Base-by-base conservation (phyloP, 2,888 invertebrate species). In the Pseudoips prasinana region DNA sequence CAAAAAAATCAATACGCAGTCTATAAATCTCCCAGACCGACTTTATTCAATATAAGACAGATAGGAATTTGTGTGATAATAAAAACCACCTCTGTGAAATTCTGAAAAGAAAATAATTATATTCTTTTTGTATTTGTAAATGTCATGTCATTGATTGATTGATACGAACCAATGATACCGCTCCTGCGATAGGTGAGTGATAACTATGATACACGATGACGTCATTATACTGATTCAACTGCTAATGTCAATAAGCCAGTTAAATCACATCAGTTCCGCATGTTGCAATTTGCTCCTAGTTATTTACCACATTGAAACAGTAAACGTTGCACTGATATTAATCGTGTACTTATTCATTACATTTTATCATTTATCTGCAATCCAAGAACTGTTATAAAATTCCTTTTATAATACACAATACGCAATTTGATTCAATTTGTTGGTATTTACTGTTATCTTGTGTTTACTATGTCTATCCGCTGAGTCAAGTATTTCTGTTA, bases 221-320 rank as follows among this genome's bases (percentile, higher is more conserved):
- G 72, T 66, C 66, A 39, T 18, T 31, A 44, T 34, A 41, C 51
- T 72, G 66, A 74, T 63, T 73, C 73, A 74, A 64, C 56, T 44
- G 40, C 39, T 49, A 58, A 57, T 66, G 66, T 66, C 64, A 61
- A 64, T 70, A 65, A 39, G 49, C 52, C 46, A 62, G 58, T 64
- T 64, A 66, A 59, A 58, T 53, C 45, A 61, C 50, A 34, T 33
- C 33, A 41, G 64, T 73, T 72, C 73, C 72, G 73, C 69, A 54
- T 73, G 54, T 64, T 48, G 48, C 51, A 51, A 60, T 58, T 53
- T 45, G 37, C 34, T 46, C 34, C 25, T 30, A 47, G 36, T 46
- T 60, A 57, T 58, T 50, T 44, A 35, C 27, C 10, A 27, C 52
- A 56, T 43, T 52, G 47, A 46, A 47, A 44, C 35, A 34, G 43